Percentiles rank a stretch among this genome's conserved stretches.
phyloP scores from a whole-genome alignment of 2,888 invertebrate species.

The Lycocerus yunnanus region DNA sequence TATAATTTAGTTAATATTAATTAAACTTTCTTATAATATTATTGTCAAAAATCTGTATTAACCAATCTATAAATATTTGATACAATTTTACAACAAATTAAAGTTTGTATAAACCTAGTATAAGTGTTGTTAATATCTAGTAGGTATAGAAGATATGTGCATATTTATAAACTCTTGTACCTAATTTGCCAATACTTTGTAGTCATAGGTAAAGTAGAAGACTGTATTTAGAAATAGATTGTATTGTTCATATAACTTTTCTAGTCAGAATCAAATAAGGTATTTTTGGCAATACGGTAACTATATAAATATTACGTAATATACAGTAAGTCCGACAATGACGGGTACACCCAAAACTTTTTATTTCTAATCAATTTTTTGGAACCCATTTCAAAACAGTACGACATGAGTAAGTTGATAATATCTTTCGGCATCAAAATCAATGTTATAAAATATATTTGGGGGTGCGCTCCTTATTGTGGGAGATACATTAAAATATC shows the following conservation, averaged over 20 bases:
- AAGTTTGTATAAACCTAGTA: background rate
- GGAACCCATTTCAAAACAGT: background rate
- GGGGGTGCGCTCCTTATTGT: background rate
- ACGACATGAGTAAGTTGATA: background rate
- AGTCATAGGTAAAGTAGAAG: conserved; percentile 20
- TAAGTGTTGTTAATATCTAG: conserved; percentile 21
- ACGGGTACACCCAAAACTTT: background rate
- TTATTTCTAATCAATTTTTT: background rate
- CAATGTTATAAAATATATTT: background rate
- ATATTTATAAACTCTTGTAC: conserved; percentile 27
- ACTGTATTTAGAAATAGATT: conserved; percentile 11
- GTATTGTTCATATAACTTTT: conserved; percentile 31
- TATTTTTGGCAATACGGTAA: conserved; percentile 32
- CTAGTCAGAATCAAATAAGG: conserved; percentile 33
- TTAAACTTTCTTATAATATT: background rate
- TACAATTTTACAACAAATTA: background rate
- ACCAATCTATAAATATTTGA: background rate
- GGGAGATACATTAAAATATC: conserved; percentile 12
- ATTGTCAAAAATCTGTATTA: background rate
- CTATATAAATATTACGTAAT: conserved; percentile 4
- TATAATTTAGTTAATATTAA: background rate
- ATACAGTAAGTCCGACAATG: background rate
- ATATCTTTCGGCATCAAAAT: background rate
- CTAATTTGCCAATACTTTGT: conserved; percentile 31
- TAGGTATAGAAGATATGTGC: conserved; percentile 20